phyloP scores from a whole-genome alignment of 2,888 invertebrate species.

The Blera fallax region DNA sequence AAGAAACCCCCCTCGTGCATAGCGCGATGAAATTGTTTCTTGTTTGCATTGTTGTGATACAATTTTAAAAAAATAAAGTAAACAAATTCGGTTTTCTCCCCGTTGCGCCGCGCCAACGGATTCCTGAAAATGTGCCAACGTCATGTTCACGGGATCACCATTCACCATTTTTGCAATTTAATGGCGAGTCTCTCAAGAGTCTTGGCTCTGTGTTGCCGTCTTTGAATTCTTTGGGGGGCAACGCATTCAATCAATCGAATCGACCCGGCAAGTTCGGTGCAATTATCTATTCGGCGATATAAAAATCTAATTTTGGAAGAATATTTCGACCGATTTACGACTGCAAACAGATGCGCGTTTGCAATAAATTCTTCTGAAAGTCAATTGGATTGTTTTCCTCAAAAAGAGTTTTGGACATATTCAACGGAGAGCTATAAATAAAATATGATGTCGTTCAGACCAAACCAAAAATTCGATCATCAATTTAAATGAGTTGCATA shows the following conservation, averaged over 20 bases:
- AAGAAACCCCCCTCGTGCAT: slow-evolving; percentile 25
- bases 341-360: slow-evolving; percentile 59
- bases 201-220: background rate
- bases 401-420: slow-evolving; percentile 42
- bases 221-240: slow-evolving; percentile 10
- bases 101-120: background rate
- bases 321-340: slow-evolving; percentile 30
- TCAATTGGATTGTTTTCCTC: slow-evolving; percentile 50
- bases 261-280: slow-evolving; percentile 21
- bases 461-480: slow-evolving; percentile 26
- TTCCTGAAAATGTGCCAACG: slow-evolving; percentile 53
- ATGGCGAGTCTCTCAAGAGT: background rate
- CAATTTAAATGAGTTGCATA: slow-evolving; percentile 49
- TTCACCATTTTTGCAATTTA: slow-evolving; percentile 25
- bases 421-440: slow-evolving; percentile 56
- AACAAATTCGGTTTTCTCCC: background rate
- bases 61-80: background rate
- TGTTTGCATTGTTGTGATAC: slow-evolving; percentile 27
- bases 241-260: slow-evolving; percentile 63
- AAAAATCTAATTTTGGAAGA: slow-evolving; percentile 49
- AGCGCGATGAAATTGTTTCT: background rate
- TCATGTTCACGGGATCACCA: slow-evolving; percentile 36
- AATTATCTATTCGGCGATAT: slow-evolving; percentile 43
- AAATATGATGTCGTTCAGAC: slow-evolving; percentile 42
- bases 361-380: slow-evolving; percentile 49